phyloP scores from a whole-genome alignment of 2,797 vertebrate genomes.

The Mormyrus hasselquistii region DNA sequence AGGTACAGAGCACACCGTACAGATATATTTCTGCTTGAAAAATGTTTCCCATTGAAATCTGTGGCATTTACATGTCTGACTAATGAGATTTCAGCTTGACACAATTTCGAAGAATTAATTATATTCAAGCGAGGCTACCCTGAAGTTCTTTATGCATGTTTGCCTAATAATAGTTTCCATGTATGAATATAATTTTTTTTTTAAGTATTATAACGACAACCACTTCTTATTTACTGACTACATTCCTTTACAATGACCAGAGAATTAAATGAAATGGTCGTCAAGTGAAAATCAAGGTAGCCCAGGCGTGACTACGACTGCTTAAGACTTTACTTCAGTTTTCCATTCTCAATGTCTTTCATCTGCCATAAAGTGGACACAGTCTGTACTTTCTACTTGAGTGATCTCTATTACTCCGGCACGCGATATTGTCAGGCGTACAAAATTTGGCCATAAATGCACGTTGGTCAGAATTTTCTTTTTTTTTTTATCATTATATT shows the following conservation, averaged over 20 bases:
- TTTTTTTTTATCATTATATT: background rate
- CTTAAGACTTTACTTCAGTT: background rate
- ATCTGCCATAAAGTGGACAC: background rate
- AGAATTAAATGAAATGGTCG: background rate
- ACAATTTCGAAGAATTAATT: background rate
- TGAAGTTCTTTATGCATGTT: background rate
- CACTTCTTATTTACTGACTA: background rate
- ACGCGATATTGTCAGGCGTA: background rate
- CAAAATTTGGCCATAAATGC: background rate
- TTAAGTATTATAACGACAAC: background rate
- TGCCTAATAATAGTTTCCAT: background rate
- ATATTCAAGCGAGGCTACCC: background rate
- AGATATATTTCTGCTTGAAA: background rate
- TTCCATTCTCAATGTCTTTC: background rate
- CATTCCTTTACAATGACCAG: background rate
- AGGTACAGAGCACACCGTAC: slow-evolving; percentile 31
- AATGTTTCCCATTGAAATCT: background rate
- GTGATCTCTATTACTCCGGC: background rate
- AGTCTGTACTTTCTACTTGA: background rate
- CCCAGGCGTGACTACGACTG: background rate
- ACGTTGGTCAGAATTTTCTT: background rate
- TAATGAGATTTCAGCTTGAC: background rate
- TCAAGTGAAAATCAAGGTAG: background rate
- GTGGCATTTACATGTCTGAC: background rate
- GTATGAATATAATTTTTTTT: background rate